A percentile compares a stretch with the other conserved stretches of the same genome.
Evolutionary conservation across 2,888 invertebrate species (phyloP).

Genomic region (Tipula confusa): DNA sequence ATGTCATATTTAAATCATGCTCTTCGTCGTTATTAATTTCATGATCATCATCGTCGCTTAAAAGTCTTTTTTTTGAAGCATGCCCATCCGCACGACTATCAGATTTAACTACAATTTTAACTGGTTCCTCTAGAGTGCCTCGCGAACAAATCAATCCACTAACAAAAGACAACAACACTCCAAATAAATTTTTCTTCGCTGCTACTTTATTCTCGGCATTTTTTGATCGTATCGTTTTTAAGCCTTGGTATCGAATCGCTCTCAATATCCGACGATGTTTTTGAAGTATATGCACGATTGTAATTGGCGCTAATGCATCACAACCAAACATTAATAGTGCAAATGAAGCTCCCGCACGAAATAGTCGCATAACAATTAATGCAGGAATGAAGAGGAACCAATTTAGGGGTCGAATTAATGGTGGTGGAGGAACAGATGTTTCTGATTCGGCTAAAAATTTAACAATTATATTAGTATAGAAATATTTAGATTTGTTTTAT

Average conservation of each 20-base stretch:
- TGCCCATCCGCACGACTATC: not conserved
- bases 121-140: not conserved
- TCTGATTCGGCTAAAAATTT: not conserved
- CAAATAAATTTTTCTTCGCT: not conserved
- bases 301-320: conserved; percentile 41
- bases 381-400: conserved; percentile 45
- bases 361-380: conserved; percentile 42
- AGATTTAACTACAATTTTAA: not conserved
- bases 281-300: conserved; percentile 45
- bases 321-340: conserved; percentile 43
- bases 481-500: not conserved
- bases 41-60: conserved; percentile 15
- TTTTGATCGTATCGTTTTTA: conserved; percentile 40
- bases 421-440: not conserved
- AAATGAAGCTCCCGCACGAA: conserved; percentile 42
- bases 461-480: not conserved
- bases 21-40: not conserved
- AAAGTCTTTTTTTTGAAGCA: not conserved
- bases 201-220: conserved; percentile 32
- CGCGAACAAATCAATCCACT: not conserved
- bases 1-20: not conserved
- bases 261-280: conserved; percentile 44
- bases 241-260: conserved; percentile 43
- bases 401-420: conserved; percentile 44
- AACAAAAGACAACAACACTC: not conserved